phyloP scores from a whole-genome alignment of 2,113 vertebrate genomes.

The Myiozetetes cayanensis region DNA sequence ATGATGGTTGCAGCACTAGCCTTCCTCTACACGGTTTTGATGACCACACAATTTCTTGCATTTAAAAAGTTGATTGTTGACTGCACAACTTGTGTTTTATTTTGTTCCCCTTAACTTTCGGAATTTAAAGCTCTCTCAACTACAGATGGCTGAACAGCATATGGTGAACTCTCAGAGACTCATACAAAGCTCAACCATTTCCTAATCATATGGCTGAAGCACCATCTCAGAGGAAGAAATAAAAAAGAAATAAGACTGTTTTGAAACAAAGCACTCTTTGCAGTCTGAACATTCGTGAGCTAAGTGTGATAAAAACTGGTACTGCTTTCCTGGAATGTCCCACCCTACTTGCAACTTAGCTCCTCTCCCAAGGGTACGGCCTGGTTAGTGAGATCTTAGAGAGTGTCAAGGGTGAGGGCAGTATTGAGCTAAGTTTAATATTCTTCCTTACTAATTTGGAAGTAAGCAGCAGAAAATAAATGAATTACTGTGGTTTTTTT shows the following conservation, averaged over 20 bases:
- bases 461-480: neutral
- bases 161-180: neutral
- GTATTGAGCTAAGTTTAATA: conserved; percentile 13
- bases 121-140: neutral
- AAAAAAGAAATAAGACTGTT: neutral
- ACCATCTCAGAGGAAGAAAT: neutral
- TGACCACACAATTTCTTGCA: neutral
- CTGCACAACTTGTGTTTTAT: accelerated
- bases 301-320: neutral
- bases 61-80: neutral
- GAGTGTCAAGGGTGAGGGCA: neutral
- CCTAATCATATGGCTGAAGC: neutral
- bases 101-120: neutral
- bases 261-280: neutral
- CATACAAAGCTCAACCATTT: neutral
- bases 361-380: neutral
- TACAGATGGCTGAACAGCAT: neutral
- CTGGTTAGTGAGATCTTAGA: neutral
- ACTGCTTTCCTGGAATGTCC: neutral
- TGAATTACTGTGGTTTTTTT: neutral
- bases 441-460: neutral
- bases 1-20: neutral
- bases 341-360: neutral
- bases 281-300: neutral
- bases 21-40: neutral